A percentile compares a stretch with the other conserved stretches of the same genome.
These are phyloP conservation scores for Wasmannia auropunctata DNA, from an alignment of 1,140 invertebrate species.

Conservation along the genomic window DNA sequence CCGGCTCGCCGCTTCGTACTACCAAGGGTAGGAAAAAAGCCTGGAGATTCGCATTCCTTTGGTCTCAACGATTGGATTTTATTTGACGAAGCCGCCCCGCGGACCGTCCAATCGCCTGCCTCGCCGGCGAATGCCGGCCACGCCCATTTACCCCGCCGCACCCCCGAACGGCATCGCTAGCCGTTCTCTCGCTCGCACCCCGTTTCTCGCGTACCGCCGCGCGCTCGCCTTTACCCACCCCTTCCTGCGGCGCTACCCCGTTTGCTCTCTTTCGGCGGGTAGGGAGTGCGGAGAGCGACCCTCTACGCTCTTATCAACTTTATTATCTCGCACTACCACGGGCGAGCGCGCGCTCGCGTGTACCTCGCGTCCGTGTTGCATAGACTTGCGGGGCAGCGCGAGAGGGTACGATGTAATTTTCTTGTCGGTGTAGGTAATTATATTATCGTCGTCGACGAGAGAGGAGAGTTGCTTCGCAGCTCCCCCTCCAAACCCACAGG, in stretches of 20 bases:
- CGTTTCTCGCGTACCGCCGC: conserved; percentile 50
- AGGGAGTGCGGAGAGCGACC: conserved; percentile 59
- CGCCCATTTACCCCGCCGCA: conserved; percentile 77
- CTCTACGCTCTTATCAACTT: conserved; percentile 85
- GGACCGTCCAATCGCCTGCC: conserved; percentile 80
- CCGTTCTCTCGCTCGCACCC: conserved; percentile 50
- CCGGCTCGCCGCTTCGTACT: conserved; percentile 43
- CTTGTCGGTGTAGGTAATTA: conserved; percentile 79
- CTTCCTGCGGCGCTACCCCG: conserved; percentile 26
- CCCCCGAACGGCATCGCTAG: conserved; percentile 5
- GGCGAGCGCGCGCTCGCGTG: conserved; percentile 6
- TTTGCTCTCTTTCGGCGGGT: conserved; percentile 63
- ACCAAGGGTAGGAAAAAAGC: conserved; percentile 72
- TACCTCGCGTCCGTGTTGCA: conserved; percentile 12
- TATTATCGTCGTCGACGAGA: conserved; percentile 60
- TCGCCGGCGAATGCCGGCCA: conserved; percentile 75
- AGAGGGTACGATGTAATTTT: conserved; percentile 80
- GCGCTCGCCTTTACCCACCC: conserved; percentile 33
- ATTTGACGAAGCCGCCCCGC: conserved; percentile 83
- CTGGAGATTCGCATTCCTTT: conserved; percentile 83
- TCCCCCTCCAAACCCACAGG: neutral
- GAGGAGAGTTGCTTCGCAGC: neutral
- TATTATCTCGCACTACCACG: conserved; percentile 83
- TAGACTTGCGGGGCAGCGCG: conserved; percentile 75
- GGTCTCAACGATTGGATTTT: conserved; percentile 85